Base-by-base conservation (phyloP, 2,888 invertebrate species). In the Ectemnius lituratus region DNA sequence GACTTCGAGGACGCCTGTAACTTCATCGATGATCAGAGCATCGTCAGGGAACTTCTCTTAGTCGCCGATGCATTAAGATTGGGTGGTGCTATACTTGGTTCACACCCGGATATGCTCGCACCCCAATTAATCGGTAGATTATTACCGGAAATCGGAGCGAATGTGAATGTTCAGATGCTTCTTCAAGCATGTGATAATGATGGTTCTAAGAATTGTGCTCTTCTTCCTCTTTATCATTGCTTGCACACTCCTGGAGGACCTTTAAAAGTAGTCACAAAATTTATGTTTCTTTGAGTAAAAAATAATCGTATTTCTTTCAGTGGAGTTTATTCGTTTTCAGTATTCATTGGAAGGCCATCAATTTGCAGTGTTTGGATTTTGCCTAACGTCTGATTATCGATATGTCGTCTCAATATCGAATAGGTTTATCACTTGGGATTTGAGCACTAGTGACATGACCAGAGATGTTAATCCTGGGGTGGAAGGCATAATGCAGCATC, bases 211-310 rank as follows among this genome's bases (percentile, higher is more conserved):
- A 95, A 98, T 87, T 98, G 98, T 85, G 96, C 98, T 0, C 91
- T 99, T 64, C 93, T 98, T 81, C 99, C 99, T 0, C 94, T 97
- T 0, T 98, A 98, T 91, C 99, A 99, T 90, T 99, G 98, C 86
- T 92, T 99, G 76, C 99, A 99, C 89, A 99, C 99, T 0, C 99
- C 99, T n/a, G 99, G 99, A 59, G 99, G 99, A 1, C 99, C 99
- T 0, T 92, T 99, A 4, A 99, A 99, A 93, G 97, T 96, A 89
- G 37, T 49, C 37, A 45, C n/a, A 14, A 52, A 23, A 45, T 52
- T 46, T 0, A 28, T 18, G 6, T 4, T 20, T 49, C 16, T 27
- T 23, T 13, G 2, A 23, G 5, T 14, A 4, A 14, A 27, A 59
- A 63, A 8, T 16, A 1, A 1, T 20, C 37, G 27, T n/a, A 59